These are phyloP conservation scores for Platyscapa corneri DNA, from an alignment of 1,140 invertebrate species.

Conservation along the genomic window DNA sequence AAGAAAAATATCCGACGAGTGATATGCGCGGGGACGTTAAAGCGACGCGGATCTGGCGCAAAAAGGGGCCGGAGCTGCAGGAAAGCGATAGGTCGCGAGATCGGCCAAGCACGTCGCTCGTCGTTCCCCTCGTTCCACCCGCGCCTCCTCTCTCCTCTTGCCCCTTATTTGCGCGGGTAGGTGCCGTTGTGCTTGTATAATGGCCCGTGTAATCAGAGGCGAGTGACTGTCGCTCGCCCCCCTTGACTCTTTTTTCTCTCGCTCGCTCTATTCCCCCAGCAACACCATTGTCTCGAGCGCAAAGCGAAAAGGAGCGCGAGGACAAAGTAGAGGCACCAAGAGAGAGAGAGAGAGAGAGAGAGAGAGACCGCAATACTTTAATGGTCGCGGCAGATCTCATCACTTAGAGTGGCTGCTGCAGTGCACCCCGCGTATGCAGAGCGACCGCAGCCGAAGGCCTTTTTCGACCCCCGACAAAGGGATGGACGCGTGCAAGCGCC, in stretches of 20 bases:
- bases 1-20: neutral
- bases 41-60: neutral
- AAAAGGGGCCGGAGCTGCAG: neutral
- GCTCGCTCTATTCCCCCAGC: conserved; percentile 48
- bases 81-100: conserved; percentile 11
- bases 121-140: neutral
- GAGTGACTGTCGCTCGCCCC: conserved; percentile 59
- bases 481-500: neutral
- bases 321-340: conserved; percentile 55
- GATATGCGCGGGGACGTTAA: conserved; percentile 5
- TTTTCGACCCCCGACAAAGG: neutral
- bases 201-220: conserved; percentile 67
- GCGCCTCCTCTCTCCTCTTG: neutral
- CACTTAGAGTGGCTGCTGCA: conserved; percentile 60
- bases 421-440: neutral
- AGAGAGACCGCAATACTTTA: conserved; percentile 61
- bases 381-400: conserved; percentile 62
- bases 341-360: too few species aligned
- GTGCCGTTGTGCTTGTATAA: conserved; percentile 64
- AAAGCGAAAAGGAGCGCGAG: conserved; percentile 10
- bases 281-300: conserved; percentile 59
- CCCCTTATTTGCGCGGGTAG: conserved; percentile 9
- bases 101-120: neutral
- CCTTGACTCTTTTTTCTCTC: conserved; percentile 48
- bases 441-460: neutral